phyloP scores from a whole-genome alignment of 2,113 vertebrate genomes.

The Psittacula cyanocephala region DNA sequence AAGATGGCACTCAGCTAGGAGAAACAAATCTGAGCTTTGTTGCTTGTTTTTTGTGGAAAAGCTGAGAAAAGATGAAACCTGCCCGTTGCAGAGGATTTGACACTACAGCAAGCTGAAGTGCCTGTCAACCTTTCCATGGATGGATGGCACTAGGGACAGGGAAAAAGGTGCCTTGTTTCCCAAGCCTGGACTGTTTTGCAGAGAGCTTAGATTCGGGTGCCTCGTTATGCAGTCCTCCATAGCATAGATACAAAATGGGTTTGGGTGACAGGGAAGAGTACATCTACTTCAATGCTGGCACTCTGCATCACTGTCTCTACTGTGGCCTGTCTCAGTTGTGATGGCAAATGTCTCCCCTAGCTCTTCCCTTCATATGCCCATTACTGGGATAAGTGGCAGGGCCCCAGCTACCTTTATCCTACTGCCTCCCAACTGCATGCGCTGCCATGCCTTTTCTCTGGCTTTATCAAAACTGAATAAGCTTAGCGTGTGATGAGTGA shows the following conservation, averaged over 20 bases:
- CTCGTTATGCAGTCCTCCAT: background rate
- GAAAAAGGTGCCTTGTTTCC: background rate
- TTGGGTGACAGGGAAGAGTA: background rate
- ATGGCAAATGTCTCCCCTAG: background rate
- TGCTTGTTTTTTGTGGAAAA: background rate
- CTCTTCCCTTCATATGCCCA: background rate
- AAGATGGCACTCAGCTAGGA: background rate
- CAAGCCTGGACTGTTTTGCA: background rate
- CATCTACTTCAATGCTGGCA: background rate
- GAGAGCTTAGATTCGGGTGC: background rate
- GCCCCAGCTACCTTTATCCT: background rate
- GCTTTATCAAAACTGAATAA: background rate
- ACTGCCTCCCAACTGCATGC: background rate
- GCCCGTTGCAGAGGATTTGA: background rate
- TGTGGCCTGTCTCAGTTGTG: background rate
- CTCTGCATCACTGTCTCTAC: background rate
- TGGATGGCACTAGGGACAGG: background rate
- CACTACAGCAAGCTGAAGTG: background rate
- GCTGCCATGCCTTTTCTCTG: background rate
- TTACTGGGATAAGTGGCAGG: background rate
- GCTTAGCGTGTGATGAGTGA: background rate
- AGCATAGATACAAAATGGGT: background rate
- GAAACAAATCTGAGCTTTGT: background rate
- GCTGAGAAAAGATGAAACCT: background rate
- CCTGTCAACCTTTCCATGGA: background rate